Conservation (phyloP, 2,113 vertebrate genomes). For the Monopterus albus region DNA sequence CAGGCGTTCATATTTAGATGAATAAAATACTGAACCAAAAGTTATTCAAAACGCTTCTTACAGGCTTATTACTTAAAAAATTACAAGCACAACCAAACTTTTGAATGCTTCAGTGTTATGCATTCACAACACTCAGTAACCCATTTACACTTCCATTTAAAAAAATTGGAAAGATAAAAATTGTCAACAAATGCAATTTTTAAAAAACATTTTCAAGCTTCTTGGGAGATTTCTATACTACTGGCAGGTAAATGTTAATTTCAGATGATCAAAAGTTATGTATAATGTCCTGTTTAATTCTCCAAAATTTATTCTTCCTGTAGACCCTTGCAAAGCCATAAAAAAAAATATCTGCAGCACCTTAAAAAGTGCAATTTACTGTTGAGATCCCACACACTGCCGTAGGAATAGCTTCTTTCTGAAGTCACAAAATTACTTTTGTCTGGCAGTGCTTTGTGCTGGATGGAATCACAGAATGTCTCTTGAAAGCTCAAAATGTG, state of each 20-base stretch:
- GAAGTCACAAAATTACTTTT: not conserved
- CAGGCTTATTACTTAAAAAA: not conserved
- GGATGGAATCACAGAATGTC: not conserved
- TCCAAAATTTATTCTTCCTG: not conserved
- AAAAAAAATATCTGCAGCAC: not conserved
- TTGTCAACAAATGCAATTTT: not conserved
- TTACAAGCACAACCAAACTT: slow-evolving; percentile 15
- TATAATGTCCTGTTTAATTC: not conserved
- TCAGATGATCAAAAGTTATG: not conserved
- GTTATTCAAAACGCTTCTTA: slow-evolving; percentile 10
- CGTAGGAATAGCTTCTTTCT: not conserved
- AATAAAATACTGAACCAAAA: slow-evolving; percentile 8
- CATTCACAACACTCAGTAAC: not conserved
- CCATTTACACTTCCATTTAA: not conserved
- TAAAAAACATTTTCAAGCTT: not conserved
- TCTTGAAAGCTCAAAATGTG: not conserved
- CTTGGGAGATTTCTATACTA: not conserved
- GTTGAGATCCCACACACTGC: not conserved
- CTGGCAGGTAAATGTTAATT: not conserved
- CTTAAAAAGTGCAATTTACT: not conserved
- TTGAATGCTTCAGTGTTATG: not conserved
- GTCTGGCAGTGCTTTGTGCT: not conserved
- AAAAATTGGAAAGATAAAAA: not conserved
- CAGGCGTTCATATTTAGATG: slow-evolving; percentile 30
- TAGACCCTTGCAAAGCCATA: not conserved